These are phyloP conservation scores for Anas bahamensis DNA, from an alignment of 2,797 vertebrate species.

Conservation along the genomic window DNA sequence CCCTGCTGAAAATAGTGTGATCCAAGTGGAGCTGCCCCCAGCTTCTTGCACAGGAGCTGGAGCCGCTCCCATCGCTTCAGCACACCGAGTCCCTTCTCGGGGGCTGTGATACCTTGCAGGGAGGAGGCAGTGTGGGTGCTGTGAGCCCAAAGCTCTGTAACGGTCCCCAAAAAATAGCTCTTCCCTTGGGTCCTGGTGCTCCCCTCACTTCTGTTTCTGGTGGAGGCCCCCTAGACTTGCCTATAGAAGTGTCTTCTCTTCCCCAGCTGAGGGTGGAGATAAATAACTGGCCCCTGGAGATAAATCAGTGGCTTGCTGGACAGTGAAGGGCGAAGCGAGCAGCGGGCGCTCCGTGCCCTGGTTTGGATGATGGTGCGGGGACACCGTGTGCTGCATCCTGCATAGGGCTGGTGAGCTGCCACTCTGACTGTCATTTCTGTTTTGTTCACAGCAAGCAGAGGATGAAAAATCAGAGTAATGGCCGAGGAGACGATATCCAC, in stretches of 20 bases:
- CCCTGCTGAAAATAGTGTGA: accelerated
- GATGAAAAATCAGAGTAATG: conserved; percentile 23
- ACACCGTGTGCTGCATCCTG: neutral
- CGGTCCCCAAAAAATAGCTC: neutral
- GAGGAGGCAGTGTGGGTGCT: neutral
- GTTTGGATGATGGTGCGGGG: neutral
- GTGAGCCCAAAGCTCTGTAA: neutral
- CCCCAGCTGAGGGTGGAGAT: neutral
- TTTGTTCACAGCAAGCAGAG: neutral
- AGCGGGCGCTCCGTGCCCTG: neutral
- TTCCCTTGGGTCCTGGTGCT: neutral
- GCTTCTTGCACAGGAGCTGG: neutral
- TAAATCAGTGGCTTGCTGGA: neutral
- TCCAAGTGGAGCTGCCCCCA: neutral
- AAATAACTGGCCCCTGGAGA: neutral
- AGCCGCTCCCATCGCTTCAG: neutral
- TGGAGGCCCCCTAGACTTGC: neutral
- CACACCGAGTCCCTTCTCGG: accelerated
- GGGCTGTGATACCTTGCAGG: neutral
- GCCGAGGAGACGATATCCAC: neutral
- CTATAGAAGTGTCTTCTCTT: neutral
- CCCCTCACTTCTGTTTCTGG: neutral
- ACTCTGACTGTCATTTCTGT: neutral
- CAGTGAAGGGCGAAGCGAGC: conserved; percentile 42
- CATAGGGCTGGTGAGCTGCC: neutral